A percentile compares a stretch with the other conserved stretches of the same genome.
Evolutionary conservation across 1,140 invertebrate species (phyloP).

Genomic region (Helicoverpa zea): DNA sequence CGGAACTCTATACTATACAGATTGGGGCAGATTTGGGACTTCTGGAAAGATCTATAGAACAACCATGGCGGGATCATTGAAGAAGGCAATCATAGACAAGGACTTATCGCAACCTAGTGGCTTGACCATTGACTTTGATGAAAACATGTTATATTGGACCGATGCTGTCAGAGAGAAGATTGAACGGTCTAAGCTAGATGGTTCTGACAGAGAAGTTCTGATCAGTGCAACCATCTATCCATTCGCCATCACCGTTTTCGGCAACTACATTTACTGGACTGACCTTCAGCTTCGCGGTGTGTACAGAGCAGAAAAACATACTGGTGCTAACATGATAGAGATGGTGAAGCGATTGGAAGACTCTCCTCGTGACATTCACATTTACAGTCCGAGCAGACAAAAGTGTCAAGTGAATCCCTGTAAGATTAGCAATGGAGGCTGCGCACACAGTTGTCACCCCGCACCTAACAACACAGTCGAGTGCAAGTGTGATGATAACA

Average conservation of each 20-base stretch:
- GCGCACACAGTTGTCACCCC: slow-evolving; percentile 97
- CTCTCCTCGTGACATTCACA: slow-evolving; percentile 96
- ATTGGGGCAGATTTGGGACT: slow-evolving; percentile 97
- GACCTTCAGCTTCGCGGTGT: slow-evolving; percentile 98
- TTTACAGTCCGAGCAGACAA: slow-evolving; percentile 94
- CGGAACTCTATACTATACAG: slow-evolving; percentile 96
- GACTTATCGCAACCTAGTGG: slow-evolving; percentile 98
- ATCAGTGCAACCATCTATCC: slow-evolving; percentile 98
- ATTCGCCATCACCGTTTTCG: slow-evolving; percentile 97
- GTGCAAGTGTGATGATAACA: slow-evolving; percentile 95
- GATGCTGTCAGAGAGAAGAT: slow-evolving; percentile 99
- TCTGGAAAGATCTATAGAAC: slow-evolving; percentile 97
- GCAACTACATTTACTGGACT: slow-evolving; percentile 98
- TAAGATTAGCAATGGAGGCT: slow-evolving; percentile 97
- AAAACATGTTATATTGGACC: slow-evolving; percentile 98
- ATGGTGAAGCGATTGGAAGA: slow-evolving; percentile 97
- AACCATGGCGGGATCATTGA: slow-evolving; percentile 98
- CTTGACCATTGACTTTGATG: slow-evolving; percentile 98
- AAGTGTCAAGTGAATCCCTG: slow-evolving; percentile 95
- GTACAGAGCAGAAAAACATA: slow-evolving; percentile 98
- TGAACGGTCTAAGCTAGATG: slow-evolving; percentile 96
- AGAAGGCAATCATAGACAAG: slow-evolving; percentile 95
- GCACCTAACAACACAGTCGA: slow-evolving; percentile 94
- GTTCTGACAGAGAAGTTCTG: slow-evolving; percentile 91
- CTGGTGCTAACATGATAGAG: slow-evolving; percentile 97